Conservation (phyloP, 2,797 vertebrate genomes). For the Ceyx erithaca region DNA sequence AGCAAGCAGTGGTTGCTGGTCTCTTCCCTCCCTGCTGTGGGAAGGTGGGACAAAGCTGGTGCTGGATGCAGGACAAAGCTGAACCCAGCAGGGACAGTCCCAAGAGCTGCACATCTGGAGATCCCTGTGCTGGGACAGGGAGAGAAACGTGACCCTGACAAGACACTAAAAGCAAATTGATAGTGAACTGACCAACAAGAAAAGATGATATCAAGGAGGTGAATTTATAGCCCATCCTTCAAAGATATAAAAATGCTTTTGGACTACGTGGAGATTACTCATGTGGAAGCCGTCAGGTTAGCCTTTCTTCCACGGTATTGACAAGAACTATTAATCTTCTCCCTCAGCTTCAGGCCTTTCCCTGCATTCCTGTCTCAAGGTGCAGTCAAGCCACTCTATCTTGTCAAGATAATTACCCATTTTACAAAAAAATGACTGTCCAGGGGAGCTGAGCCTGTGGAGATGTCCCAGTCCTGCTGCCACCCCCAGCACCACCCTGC, state of each 20-base stretch:
- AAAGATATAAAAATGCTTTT: slow-evolving; percentile 65
- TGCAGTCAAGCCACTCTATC: slow-evolving; percentile 52
- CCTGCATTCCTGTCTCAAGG: slow-evolving; percentile 21
- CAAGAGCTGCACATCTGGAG: rapidly evolving
- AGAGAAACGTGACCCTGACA: neutral
- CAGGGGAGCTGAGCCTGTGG: neutral
- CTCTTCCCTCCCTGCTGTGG: neutral
- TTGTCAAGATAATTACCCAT: slow-evolving; percentile 70
- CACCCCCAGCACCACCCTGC: neutral
- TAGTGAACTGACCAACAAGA: slow-evolving; percentile 11
- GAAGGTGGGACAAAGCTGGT: neutral
- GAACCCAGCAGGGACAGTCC: rapidly evolving
- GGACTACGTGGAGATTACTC: slow-evolving; percentile 53
- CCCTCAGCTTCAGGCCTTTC: slow-evolving; percentile 34
- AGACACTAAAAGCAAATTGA: neutral
- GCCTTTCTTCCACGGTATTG: slow-evolving; percentile 69
- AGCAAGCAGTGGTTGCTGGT: rapidly evolving
- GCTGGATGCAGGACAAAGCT: neutral
- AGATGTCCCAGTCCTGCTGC: neutral
- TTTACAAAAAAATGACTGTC: slow-evolving; percentile 35
- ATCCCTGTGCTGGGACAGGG: neutral
- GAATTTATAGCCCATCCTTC: slow-evolving; percentile 63
- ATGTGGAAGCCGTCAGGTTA: slow-evolving; percentile 57
- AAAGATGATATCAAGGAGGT: slow-evolving; percentile 32
- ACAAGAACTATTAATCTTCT: slow-evolving; percentile 72